phyloP scores from a whole-genome alignment of 2,888 invertebrate genomes.

The Amblyjoppa fuscipennis region DNA sequence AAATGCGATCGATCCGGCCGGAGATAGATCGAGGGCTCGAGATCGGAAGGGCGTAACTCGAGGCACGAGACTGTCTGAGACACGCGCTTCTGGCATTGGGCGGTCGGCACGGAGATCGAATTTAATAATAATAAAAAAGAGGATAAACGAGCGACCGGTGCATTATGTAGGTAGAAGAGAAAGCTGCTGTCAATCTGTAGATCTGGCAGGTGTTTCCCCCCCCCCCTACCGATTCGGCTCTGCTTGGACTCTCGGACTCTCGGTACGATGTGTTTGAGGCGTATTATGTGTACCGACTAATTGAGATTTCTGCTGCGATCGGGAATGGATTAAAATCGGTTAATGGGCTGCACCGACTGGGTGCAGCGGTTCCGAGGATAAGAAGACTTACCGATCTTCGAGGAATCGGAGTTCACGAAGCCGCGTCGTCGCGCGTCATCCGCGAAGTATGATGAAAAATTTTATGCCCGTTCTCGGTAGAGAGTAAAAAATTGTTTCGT shows the following conservation, averaged over 20 bases:
- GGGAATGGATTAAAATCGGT: background rate
- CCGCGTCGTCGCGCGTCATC: background rate
- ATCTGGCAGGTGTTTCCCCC: slow-evolving; percentile 22
- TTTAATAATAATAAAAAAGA: slow-evolving; percentile 5
- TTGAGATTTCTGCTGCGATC: slow-evolving; percentile 17
- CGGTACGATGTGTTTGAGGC: background rate
- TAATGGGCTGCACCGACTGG: background rate
- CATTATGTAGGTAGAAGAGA: slow-evolving; percentile 34
- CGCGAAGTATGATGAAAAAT: background rate
- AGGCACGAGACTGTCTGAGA: background rate
- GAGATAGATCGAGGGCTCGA: background rate
- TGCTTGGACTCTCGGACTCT: background rate
- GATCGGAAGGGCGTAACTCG: background rate
- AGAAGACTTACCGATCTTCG: background rate
- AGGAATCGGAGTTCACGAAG: background rate
- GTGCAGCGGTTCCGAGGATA: background rate
- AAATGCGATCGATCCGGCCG: slow-evolving; percentile 23
- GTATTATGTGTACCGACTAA: slow-evolving; percentile 8
- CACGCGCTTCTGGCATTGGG: background rate
- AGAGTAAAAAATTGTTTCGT: no score
- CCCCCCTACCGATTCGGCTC: background rate
- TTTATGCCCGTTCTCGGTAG: slow-evolving; percentile 4
- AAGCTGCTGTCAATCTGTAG: slow-evolving; percentile 46
- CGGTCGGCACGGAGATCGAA: background rate
- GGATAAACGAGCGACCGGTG: background rate